Base-by-base conservation (phyloP, 2,888 invertebrate species). In the Melipona bicolor region DNA sequence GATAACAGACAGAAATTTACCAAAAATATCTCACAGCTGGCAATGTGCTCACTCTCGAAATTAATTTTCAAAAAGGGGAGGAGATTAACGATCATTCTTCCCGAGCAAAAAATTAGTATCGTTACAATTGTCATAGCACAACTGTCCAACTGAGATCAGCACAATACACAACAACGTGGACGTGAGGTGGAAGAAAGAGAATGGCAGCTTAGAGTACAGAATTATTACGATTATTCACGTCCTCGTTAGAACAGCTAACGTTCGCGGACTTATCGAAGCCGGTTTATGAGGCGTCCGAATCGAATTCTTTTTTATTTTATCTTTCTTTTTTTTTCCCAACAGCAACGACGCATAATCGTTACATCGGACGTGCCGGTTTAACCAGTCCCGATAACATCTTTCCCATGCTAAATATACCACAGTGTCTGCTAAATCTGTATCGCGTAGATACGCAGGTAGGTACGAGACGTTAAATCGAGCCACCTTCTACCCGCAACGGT, bases 351-450 rank as follows among this genome's bases (percentile, higher is more conserved):
- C 87, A 91, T 92, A 92, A 92, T 92, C 92, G 91, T 92, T 93
- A 88, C 80, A 92, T 91, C 90, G 85, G 83, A 89, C 88, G 79
- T 88, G 87, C 91, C 88, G 89, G 91, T 90, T 83, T 87, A 91
- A 93, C 93, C 92, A 91, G 93, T 93, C 90, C 70, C 78, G 93
- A 93, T 93, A 92, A 86, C 83, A 91, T 93, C 92, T 89, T 89
- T 92, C 90, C 90, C 89, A 89, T 69, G 90, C 92, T 93, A 91
- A 93, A 93, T 93, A 93, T 93, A 94, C 86, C 91, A 83, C 85
- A 62, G 67, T 74, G 77, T 78, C 49, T 81, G 90, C 92, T 93
- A 93, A 93, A 93, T 93, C 91, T 87, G 93, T 93, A 91, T 90
- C 88, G 82, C 83, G 79, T 11, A 43, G 9, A 2, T 43, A 43